phyloP scores from a whole-genome alignment of 2,113 vertebrate genomes.

The Notothenia rossii region DNA sequence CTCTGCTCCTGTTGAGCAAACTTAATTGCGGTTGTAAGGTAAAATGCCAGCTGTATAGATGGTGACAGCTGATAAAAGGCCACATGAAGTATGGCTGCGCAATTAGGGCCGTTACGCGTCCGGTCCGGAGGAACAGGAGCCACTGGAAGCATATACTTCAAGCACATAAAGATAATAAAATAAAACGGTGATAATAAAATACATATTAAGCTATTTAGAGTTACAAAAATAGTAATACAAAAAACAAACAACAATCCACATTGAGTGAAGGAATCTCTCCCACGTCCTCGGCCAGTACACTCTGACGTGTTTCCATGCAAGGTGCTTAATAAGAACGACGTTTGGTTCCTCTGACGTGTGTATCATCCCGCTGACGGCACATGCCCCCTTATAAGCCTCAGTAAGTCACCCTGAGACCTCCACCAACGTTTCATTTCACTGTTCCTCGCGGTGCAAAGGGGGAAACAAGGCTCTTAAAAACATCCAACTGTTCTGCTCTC shows the following conservation, averaged over 20 bases:
- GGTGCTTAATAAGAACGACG: slow-evolving; percentile 78
- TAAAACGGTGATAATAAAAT: neutral
- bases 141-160: neutral
- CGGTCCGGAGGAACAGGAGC: slow-evolving; percentile 5
- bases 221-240: neutral
- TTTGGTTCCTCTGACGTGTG: slow-evolving; percentile 75
- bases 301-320: slow-evolving; percentile 67
- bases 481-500: neutral
- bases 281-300: slow-evolving; percentile 15
- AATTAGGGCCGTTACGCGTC: slow-evolving; percentile 39
- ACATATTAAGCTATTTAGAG: neutral
- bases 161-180: neutral
- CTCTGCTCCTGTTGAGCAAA: slow-evolving; percentile 2
- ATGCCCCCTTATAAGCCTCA: slow-evolving; percentile 86
- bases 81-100: slow-evolving; percentile 25
- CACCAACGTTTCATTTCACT: slow-evolving; percentile 34
- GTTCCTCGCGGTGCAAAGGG: slow-evolving; percentile 18
- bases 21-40: slow-evolving; percentile 39
- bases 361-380: slow-evolving; percentile 86
- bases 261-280: slow-evolving; percentile 45
- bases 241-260: neutral
- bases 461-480: slow-evolving; percentile 24
- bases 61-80: slow-evolving; percentile 45
- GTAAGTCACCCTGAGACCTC: slow-evolving; percentile 61
- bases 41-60: slow-evolving; percentile 12